Base-by-base conservation (phyloP, 2,113 vertebrate genomes). In the Chionodraco myersi region DNA sequence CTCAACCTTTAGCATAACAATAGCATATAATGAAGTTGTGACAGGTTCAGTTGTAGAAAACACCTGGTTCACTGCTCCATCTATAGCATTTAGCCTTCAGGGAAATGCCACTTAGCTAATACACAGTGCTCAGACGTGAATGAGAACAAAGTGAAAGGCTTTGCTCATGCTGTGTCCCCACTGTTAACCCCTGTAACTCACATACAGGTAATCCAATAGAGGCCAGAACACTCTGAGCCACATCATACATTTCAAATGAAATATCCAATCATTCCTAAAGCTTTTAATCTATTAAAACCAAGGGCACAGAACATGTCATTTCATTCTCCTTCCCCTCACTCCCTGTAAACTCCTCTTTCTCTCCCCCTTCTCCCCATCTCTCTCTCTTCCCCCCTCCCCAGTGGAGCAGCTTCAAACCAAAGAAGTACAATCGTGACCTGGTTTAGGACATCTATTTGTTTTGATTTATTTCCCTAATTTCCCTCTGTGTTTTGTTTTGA, bases 201-300 rank as follows among this genome's bases (percentile, higher is more conserved):
- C 68, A 72, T 15, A 12, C 67, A 83, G 75, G 62, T 89, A 92
- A 93, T 87, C 80, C 86, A 90, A 86, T 90, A 82, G 70, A 83
- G 49, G 49, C 44, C 72, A 61, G 44, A 30, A 57, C 26, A 53
- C 83, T 73, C 10, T 6, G 18, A 84, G 63, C 69, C 82, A 36
- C 88, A 69, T 75, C 80, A 82, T 89, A 83, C 80, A 66, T 88
- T 90, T 91, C 83, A 82, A 86, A 90, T 78, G 57, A 87, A 82
- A 87, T 83, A 93, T 92, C 84, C 89, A 91, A 92, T 94, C 83
- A 75, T 76, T 85, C 58, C 61, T 65, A 75, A 85, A 90, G 90
- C 91, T 94, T 91, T 91, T 90, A 91, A 93, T 90, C 85, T 93
- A 92, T 86, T 91, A 87, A 93, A 93, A 82, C 82, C 88, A 92